phyloP scores from a whole-genome alignment of 2,888 invertebrate species.

The Gymnosoma rotundatum region DNA sequence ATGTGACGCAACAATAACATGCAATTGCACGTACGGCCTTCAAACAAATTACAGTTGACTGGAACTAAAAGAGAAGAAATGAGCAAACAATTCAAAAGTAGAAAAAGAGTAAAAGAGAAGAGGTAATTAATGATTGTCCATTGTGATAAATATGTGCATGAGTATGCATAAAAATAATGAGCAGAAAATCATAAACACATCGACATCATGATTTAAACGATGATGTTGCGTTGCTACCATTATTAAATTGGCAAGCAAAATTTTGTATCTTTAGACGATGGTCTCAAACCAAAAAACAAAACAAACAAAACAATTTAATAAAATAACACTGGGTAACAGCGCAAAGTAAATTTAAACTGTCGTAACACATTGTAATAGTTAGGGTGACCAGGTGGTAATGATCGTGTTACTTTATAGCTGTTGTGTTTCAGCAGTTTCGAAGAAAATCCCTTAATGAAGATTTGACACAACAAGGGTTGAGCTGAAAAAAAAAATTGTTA shows the following conservation, averaged over 20 bases:
- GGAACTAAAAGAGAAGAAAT: neutral
- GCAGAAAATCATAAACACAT: conserved; percentile 9
- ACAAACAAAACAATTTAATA: no score
- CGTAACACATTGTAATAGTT: no score
- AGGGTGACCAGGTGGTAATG: no score
- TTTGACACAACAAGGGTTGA: no score
- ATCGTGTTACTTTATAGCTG: no score
- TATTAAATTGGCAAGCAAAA: neutral
- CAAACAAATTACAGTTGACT: conserved; percentile 61
- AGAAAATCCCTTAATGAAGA: no score
- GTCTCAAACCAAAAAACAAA: neutral
- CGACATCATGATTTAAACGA: neutral
- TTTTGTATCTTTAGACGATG: neutral
- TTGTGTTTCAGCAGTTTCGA: no score
- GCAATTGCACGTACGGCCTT: conserved; percentile 70
- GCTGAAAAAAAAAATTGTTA: no score
- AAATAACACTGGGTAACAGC: neutral
- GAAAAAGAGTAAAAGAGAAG: neutral
- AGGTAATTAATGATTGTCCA: conserved; percentile 18
- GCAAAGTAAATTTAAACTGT: no score
- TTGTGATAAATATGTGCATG: conserved; percentile 28
- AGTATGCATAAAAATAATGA: conserved; percentile 17
- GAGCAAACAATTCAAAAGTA: no score
- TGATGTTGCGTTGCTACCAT: neutral
- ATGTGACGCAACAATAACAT: conserved; percentile 60